Percentiles rank a stretch among this genome's conserved stretches.
Conservation (phyloP, 2,888 invertebrate genomes). For the Macaria liturata region DNA sequence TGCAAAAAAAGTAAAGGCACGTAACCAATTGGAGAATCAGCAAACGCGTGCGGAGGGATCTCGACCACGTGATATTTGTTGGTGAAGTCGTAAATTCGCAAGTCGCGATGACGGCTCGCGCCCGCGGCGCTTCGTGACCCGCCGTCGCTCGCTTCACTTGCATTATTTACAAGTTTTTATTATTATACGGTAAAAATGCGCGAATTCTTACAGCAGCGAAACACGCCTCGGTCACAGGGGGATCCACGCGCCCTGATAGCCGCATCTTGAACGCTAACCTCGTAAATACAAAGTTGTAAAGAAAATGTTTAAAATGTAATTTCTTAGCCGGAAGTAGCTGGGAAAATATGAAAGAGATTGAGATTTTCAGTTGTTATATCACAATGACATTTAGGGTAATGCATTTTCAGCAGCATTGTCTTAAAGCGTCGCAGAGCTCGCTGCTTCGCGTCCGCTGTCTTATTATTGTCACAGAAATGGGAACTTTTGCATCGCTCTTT, state of each 20-base stretch:
- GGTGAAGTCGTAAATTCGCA: constrained; percentile 68
- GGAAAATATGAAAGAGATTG: constrained; percentile 15
- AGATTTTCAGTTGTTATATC: constrained; percentile 40
- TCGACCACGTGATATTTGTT: constrained; percentile 55
- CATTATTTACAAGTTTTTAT: constrained; percentile 74
- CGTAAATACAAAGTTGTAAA: constrained; percentile 38
- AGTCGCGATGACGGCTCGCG: constrained; percentile 69
- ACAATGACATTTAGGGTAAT: constrained; percentile 50
- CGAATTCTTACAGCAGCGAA: constrained; percentile 62
- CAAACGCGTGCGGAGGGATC: constrained; percentile 49
- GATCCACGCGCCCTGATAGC: constrained; percentile 78
- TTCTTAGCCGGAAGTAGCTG: constrained; percentile 21
- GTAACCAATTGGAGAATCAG: constrained; percentile 45
- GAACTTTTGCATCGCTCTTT: constrained; percentile 46
- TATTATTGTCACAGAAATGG: constrained; percentile 55
- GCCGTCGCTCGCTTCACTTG: constrained; percentile 66
- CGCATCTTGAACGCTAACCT: constrained; percentile 59
- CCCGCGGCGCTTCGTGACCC: constrained; percentile 76
- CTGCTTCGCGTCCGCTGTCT: constrained; percentile 54
- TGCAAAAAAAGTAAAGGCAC: constrained; percentile 3
- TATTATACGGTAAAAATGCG: constrained; percentile 77
- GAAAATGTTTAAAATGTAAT: constrained; percentile 41
- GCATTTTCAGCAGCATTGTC: constrained; percentile 48
- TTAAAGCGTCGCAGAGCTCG: constrained; percentile 49
- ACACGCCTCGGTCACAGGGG: constrained; percentile 70